Base-by-base conservation (phyloP, 2,113 vertebrate species). In the Chaetodon trifascialis region DNA sequence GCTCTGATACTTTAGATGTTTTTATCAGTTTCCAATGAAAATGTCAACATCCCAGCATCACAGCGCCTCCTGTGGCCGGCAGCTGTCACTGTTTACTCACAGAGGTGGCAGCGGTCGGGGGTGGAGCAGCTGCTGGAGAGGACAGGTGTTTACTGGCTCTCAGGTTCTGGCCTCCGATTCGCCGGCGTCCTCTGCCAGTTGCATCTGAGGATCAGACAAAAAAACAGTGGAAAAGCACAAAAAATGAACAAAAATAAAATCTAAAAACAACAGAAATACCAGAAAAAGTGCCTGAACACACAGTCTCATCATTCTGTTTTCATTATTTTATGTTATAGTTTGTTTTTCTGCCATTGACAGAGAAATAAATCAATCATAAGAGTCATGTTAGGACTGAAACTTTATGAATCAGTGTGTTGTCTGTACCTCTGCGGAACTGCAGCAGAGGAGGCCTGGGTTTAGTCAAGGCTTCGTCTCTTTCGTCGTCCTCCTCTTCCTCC, bases 71-170 rank as follows among this genome's bases (percentile, higher is more conserved):
- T 25, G 34, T 58, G 52, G 11, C 44, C 4, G 2, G 34, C 11
- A 2, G 62, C 47, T 16, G 36, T 21, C 11, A 5, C 4, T 34
- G 66, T 65, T 40, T 34, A 94, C 96, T 96, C 92, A 95, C 96
- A 25, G 85, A 87, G 76, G 92, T 85, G 59, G 64, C 30, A 51
- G 86, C 25, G 30, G 88, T 82, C 4, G 93, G 86, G 73, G 94
- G 83, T 0, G 89, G 86, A 60, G 88, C 88, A 11, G 89, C 65
- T 2, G 83, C 42, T 23, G 85, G 49, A 54, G 88, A 56, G 8
- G 92, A 72, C 51, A 64, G 80, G 14, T 89, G 86, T 81, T 89
- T 80, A 49, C 36, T 65, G 65, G 55, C 84, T 63, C 82, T 88
- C 59, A 72, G 87, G 60, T 90, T 93, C 83, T 88, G 77, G 21